Percentiles rank a stretch among this genome's conserved stretches.
phyloP scores from a whole-genome alignment of 2,797 vertebrate genomes.

The Bucorvus abyssinicus region DNA sequence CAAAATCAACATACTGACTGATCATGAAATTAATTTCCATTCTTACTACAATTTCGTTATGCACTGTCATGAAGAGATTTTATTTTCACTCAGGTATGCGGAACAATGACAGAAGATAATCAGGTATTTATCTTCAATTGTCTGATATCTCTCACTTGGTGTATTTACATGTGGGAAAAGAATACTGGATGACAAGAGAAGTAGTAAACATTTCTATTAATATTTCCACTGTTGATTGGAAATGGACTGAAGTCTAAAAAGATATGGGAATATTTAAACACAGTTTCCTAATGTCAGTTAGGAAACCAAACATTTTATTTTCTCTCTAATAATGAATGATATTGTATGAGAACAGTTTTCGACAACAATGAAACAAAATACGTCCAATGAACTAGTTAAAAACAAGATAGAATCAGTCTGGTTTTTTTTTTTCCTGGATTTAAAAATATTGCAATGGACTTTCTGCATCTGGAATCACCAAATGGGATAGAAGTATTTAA shows the following conservation, averaged over 20 bases:
- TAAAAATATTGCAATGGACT: not conserved
- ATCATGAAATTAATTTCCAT: constrained; percentile 34
- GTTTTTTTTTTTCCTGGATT: not conserved
- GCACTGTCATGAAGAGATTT: not conserved
- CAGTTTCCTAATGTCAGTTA: not conserved
- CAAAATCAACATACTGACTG: not conserved
- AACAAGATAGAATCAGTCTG: not conserved
- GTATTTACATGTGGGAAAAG: not conserved
- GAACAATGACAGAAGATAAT: not conserved
- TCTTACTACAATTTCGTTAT: constrained; percentile 33
- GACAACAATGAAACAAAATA: constrained; percentile 10
- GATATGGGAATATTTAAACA: not conserved
- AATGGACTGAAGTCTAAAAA: not conserved
- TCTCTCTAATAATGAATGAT: not conserved
- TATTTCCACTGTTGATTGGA: not conserved
- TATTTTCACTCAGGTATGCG: not conserved
- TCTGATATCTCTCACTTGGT: not conserved
- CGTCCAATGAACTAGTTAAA: constrained; percentile 27
- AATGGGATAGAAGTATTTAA: not conserved
- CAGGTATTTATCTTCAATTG: not conserved
- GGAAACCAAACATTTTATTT: constrained; percentile 12
- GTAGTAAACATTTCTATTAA: constrained; percentile 27
- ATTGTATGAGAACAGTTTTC: not conserved
- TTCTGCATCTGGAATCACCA: constrained; percentile 21
- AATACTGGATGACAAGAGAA: not conserved